These are phyloP conservation scores for Pseudonaja textilis DNA, from an alignment of 2,113 vertebrate species.

Conservation along the genomic window DNA sequence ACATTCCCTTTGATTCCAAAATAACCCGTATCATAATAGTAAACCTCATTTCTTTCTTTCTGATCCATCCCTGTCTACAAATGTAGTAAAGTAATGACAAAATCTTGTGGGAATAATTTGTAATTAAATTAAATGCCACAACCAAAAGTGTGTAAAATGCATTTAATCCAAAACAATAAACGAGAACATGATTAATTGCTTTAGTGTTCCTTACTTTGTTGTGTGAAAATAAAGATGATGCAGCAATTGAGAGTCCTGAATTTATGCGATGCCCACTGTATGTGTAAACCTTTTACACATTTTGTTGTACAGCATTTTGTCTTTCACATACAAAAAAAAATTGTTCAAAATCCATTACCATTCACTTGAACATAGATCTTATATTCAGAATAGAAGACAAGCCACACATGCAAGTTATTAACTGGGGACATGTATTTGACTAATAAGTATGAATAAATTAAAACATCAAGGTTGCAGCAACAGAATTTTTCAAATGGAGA, in stretches of 20 bases:
- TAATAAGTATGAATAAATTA: neutral
- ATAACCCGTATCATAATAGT: constrained; percentile 4
- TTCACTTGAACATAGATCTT: neutral
- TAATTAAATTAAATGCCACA: constrained; percentile 66
- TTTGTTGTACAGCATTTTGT: constrained; percentile 21
- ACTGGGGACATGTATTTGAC: neutral
- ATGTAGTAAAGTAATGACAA: constrained; percentile 39
- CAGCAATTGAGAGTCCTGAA: constrained; percentile 54
- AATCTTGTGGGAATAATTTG: constrained; percentile 41
- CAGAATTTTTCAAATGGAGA: neutral
- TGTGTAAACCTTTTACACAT: constrained; percentile 17
- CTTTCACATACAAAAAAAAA: neutral
- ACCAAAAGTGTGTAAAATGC: constrained; percentile 60
- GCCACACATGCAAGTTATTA: neutral
- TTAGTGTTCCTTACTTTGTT: constrained; percentile 56
- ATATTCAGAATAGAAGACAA: neutral
- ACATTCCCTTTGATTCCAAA: constrained; percentile 39
- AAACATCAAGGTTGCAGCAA: no score
- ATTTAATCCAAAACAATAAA: constrained; percentile 63
- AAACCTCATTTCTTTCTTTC: constrained; percentile 18
- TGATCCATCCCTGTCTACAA: constrained; percentile 22
- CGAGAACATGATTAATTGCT: constrained; percentile 63
- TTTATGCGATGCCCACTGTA: constrained; percentile 47
- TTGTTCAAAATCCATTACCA: constrained; percentile 34
- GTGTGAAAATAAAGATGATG: constrained; percentile 59